Evolutionary conservation across 2,888 invertebrate genomes (phyloP).

Genomic region (Eristalinus sepulchralis): DNA sequence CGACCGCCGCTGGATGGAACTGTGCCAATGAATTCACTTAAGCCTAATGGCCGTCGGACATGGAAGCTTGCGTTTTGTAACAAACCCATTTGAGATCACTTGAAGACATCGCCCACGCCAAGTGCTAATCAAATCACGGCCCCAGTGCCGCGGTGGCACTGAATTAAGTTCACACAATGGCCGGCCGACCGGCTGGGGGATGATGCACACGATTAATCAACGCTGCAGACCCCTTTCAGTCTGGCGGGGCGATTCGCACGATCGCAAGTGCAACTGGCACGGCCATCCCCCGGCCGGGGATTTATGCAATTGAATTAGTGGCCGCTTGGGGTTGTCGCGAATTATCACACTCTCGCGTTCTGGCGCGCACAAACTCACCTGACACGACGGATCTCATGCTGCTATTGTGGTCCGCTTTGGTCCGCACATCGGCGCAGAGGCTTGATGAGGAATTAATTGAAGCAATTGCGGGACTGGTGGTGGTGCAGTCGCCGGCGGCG

Average conservation of each 20-base stretch:
- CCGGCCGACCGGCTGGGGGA: neutral
- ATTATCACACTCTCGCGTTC: conserved; percentile 53
- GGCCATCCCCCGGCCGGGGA: conserved; percentile 3
- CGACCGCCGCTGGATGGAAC: neutral
- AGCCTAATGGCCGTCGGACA: neutral
- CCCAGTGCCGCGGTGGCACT: neutral
- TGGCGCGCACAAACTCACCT: conserved; percentile 75
- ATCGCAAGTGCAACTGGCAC: conserved; percentile 29
- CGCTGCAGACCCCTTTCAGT: conserved; percentile 32
- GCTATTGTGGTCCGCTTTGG: conserved; percentile 76
- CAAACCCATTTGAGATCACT: conserved; percentile 47
- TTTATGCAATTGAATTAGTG: conserved; percentile 67
- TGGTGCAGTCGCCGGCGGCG: conserved; percentile 9
- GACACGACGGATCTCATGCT: conserved; percentile 80
- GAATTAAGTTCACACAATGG: neutral
- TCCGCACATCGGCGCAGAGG: conserved; percentile 75
- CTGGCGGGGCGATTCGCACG: conserved; percentile 35
- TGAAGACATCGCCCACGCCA: conserved; percentile 43
- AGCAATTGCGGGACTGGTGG: conserved; percentile 73
- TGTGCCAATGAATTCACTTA: neutral
- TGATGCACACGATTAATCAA: conserved; percentile 43
- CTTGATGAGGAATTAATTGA: conserved; percentile 74
- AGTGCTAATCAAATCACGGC: conserved; percentile 39
- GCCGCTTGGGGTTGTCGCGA: conserved; percentile 36
- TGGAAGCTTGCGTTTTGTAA: conserved; percentile 18